These are phyloP conservation scores for Halocynthia roretzi DNA, from an alignment of 23 tunicate species.

Conservation along the genomic window DNA sequence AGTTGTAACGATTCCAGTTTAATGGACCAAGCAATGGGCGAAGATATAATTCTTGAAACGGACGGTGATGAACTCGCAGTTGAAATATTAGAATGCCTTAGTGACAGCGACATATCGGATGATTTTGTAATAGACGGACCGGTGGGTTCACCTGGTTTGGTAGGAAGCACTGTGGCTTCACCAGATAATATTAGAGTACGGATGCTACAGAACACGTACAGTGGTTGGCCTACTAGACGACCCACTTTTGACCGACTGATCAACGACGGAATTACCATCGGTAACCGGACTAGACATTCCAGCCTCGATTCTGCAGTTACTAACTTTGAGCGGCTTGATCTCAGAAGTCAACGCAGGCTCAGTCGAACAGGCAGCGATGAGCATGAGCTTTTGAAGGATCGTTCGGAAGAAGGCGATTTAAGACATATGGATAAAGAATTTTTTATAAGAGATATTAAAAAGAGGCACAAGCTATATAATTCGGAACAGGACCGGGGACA, in stretches of 20 bases:
- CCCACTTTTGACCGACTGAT: slow-evolving; percentile 24
- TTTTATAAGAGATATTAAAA: slow-evolving; percentile 22
- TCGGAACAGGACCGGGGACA: background rate
- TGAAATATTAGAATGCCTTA: slow-evolving; percentile 10
- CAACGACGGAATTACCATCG: background rate
- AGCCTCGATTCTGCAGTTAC: slow-evolving; percentile 27
- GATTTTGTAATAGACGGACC: slow-evolving; percentile 31
- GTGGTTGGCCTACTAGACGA: slow-evolving; percentile 13
- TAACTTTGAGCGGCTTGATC: slow-evolving; percentile 15
- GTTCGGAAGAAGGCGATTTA: background rate
- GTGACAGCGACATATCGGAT: slow-evolving; percentile 25
- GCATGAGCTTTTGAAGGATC: slow-evolving; percentile 1
- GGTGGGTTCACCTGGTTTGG: slow-evolving; percentile 26
- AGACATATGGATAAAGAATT: background rate
- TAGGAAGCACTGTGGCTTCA: slow-evolving; percentile 13
- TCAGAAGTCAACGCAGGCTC: background rate
- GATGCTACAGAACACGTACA: slow-evolving; percentile 20
- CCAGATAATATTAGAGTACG: slow-evolving; percentile 18
- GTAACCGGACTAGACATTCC: slow-evolving; percentile 12
- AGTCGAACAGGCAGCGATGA: slow-evolving; percentile 28
- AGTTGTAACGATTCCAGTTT: slow-evolving; percentile 5
- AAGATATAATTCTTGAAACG: background rate
- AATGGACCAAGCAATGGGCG: background rate
- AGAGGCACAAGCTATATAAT: slow-evolving; percentile 6
- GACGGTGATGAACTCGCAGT: slow-evolving; percentile 9